Conservation (phyloP, 1,140 invertebrate species). For the Plectus sambesii region DNA sequence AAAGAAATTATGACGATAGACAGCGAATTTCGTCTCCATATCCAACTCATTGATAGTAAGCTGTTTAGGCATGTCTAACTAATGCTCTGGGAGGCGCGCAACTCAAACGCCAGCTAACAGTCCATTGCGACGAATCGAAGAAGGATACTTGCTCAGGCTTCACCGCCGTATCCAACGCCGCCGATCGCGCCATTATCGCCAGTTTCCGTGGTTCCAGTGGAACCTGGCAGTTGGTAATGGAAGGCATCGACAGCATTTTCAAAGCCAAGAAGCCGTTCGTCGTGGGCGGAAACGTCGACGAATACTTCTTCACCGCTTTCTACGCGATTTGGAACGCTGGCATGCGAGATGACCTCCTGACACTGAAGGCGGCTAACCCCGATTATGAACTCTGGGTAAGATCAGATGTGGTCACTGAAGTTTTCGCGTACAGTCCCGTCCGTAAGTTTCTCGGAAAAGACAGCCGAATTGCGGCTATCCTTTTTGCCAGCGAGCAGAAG, state of each 20-base stretch:
- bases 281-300: conserved; percentile 22
- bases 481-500: conserved; percentile 8
- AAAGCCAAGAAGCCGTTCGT: too few species aligned
- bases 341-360: conserved; percentile 14
- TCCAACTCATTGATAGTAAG: too few species aligned
- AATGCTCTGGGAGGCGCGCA: too few species aligned
- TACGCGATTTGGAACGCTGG: conserved; percentile 18
- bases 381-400: conserved; percentile 22
- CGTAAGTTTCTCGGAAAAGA: conserved; percentile 20
- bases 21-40: too few species aligned
- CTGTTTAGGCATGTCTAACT: too few species aligned
- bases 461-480: conserved; percentile 10
- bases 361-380: conserved; percentile 11
- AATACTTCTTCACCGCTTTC: conserved; percentile 23
- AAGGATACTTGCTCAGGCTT: conserved; percentile 19
- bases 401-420: conserved; percentile 22
- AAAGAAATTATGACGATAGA: too few species aligned
- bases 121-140: conserved; percentile 15
- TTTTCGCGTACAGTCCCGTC: conserved; percentile 22
- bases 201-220: conserved; percentile 20
- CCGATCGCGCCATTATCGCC: conserved; percentile 23
- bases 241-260: conserved; percentile 20
- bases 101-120: too few species aligned
- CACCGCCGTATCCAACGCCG: conserved; percentile 18
- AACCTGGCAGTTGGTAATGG: conserved; percentile 19